A percentile compares a stretch with the other conserved stretches of the same genome.
Conservation (phyloP, 2,797 vertebrate genomes). For the Falco biarmicus region DNA sequence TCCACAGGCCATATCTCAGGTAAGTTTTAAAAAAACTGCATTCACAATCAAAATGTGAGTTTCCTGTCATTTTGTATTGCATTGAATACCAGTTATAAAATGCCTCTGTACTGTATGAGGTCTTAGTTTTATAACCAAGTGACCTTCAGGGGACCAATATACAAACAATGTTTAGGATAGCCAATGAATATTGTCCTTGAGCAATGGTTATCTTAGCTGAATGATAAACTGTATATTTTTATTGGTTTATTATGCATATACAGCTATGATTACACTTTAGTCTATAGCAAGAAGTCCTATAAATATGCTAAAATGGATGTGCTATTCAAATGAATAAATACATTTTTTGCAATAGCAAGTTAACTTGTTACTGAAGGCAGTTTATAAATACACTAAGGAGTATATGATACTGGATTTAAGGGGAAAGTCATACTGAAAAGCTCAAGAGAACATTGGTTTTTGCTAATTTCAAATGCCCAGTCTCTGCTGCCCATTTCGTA, state of each 20-base stretch:
- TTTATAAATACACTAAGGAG: not conserved
- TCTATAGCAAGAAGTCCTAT: not conserved
- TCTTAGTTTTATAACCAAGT: not conserved
- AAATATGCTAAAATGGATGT: conserved; percentile 30
- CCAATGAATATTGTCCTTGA: conserved; percentile 4
- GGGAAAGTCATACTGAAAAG: not conserved
- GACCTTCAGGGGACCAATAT: conserved; percentile 24
- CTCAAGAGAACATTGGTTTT: not conserved
- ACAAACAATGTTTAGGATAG: conserved; percentile 27
- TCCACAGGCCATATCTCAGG: not conserved
- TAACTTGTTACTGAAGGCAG: not conserved
- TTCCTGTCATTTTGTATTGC: not conserved
- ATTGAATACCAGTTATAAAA: not conserved
- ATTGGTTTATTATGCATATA: conserved; percentile 46
- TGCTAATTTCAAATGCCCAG: not conserved
- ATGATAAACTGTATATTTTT: conserved; percentile 20
- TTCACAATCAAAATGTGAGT: not conserved
- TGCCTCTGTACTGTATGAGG: not conserved
- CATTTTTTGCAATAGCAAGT: not conserved
- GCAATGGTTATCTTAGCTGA: not conserved
- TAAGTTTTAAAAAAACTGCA: not conserved
- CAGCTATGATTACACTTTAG: conserved; percentile 5
- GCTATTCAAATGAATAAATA: conserved; percentile 38
- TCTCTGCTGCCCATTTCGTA: not conserved
- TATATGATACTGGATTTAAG: not conserved